phyloP scores from a whole-genome alignment of 2,797 vertebrate genomes.

The Urosaurus nigricauda region DNA sequence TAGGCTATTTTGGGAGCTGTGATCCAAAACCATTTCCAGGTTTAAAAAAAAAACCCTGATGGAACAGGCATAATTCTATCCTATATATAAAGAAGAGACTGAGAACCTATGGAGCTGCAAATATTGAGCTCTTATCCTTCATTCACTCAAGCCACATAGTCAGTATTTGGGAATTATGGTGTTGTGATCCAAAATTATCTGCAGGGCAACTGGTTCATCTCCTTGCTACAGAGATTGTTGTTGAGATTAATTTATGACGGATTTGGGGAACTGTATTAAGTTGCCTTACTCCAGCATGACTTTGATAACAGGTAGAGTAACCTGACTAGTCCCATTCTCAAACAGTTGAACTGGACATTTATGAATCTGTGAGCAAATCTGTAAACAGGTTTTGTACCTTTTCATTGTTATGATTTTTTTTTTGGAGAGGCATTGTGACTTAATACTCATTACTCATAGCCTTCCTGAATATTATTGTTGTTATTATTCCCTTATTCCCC shows the following conservation, averaged over 20 bases:
- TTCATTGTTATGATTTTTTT: not conserved
- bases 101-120: too few species aligned
- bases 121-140: too few species aligned
- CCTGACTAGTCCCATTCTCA: not conserved
- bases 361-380: not conserved
- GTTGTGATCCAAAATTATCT: not conserved
- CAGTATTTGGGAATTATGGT: too few species aligned
- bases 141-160: too few species aligned
- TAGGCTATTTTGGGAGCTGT: too few species aligned
- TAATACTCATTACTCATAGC: not conserved
- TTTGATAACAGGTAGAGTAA: not conserved
- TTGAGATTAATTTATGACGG: not conserved
- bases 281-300: not conserved
- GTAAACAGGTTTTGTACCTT: not conserved
- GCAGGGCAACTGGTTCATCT: not conserved
- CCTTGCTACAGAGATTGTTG: not conserved
- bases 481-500: too few species aligned
- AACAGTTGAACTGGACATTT: not conserved
- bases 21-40: too few species aligned
- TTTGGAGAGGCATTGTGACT: not conserved
- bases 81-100: not conserved
- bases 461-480: too few species aligned
- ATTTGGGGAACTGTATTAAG: not conserved
- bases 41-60: not conserved
- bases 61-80: not conserved